Evolutionary conservation across 2,113 vertebrate species (phyloP).

Genomic region (Meleagris gallopavo): DNA sequence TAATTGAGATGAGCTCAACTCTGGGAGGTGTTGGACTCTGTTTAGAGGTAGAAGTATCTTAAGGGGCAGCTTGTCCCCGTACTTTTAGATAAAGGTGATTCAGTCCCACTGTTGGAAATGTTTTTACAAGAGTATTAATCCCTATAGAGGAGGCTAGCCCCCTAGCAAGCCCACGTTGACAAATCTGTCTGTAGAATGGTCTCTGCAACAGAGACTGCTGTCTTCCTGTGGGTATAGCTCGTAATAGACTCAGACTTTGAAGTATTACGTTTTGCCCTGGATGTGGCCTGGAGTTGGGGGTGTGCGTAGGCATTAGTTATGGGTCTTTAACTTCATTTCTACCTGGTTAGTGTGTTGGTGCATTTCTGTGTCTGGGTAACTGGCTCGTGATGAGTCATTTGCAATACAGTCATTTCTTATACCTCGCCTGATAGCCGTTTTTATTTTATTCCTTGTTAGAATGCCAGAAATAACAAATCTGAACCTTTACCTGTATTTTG

Average conservation of each 20-base stretch:
- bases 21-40: not conserved
- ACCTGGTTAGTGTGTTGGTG: not conserved
- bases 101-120: too few relatives aligned
- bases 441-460: conserved; percentile 37
- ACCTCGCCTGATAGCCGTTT: not conserved
- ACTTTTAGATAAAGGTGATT: not conserved
- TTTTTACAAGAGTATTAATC: not conserved
- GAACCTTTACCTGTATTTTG: conserved; percentile 23
- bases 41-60: not conserved
- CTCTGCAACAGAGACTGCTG: not conserved
- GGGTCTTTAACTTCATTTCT: not conserved
- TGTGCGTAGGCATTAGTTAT: not conserved
- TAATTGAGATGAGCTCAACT: not conserved
- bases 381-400: not conserved
- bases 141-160: not conserved
- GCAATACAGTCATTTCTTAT: conserved; percentile 13
- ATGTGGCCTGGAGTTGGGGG: not conserved
- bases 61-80: not conserved
- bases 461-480: conserved; percentile 40
- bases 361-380: not conserved
- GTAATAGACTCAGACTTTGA: not conserved
- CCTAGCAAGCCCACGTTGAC: not conserved
- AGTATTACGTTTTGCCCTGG: not conserved
- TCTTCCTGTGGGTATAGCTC: not conserved
- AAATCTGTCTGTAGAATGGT: not conserved